Evolutionary conservation across 2,797 vertebrate species (phyloP).

Genomic region (Tinamus major): DNA sequence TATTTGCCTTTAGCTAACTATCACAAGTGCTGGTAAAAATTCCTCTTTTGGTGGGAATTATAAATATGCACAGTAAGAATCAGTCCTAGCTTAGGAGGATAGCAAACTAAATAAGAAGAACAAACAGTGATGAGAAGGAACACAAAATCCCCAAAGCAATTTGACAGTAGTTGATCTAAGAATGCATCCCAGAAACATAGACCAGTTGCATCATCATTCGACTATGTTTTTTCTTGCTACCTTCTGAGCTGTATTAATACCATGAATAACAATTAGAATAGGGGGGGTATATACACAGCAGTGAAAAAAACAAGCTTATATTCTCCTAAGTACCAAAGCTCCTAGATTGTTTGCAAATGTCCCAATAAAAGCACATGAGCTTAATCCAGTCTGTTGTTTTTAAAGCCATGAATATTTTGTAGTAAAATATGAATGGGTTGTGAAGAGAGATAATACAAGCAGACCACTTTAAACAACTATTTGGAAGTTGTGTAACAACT

Average conservation of each 20-base stretch:
- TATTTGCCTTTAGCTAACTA: background rate
- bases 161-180: background rate
- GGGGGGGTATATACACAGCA: background rate
- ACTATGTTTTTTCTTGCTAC: background rate
- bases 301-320: background rate
- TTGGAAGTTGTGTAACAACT: background rate
- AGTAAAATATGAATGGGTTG: background rate
- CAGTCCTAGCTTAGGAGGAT: accelerated
- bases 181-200: background rate
- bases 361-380: background rate
- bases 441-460: background rate
- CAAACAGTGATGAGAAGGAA: background rate
- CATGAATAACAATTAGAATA: background rate
- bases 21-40: background rate
- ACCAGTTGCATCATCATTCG: background rate
- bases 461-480: background rate
- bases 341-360: background rate
- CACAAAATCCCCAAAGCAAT: background rate
- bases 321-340: background rate
- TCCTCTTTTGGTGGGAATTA: background rate
- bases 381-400: background rate
- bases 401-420: accelerated
- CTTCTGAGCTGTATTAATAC: background rate
- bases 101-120: accelerated
- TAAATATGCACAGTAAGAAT: background rate